A percentile compares a stretch with the other conserved stretches of the same genome.
Conservation (phyloP, 1,140 invertebrate genomes). For the Metopolophium dirhodum region DNA sequence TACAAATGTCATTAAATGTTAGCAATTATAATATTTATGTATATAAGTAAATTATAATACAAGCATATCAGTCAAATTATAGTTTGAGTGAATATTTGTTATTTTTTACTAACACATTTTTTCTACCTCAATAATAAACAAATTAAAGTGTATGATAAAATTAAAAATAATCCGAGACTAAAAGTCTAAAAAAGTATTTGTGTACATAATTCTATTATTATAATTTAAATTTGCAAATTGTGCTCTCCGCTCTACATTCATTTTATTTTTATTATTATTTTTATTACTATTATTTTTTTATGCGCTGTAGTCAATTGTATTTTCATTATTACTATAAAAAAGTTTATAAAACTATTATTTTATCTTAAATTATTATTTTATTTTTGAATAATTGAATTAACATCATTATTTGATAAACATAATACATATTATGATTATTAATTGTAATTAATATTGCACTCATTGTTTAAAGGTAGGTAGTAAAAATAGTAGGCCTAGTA, state of each 20-base stretch:
- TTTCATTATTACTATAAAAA: not conserved
- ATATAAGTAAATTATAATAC: not conserved
- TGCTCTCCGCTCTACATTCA: not conserved
- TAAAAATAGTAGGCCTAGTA: no score
- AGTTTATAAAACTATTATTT: not conserved
- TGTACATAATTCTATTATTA: not conserved
- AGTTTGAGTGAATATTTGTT: no score
- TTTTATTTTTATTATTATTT: not conserved
- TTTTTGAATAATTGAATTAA: no score
- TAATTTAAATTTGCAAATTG: not conserved
- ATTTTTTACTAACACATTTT: not conserved
- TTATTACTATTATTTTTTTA: not conserved
- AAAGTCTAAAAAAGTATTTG: not conserved
- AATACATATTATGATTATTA: no score
- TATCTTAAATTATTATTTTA: not conserved
- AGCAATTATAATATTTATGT: not conserved
- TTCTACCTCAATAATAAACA: not conserved
- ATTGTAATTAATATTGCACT: no score
- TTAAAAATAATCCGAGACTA: not conserved
- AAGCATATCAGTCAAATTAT: not conserved
- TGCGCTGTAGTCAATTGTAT: not conserved
- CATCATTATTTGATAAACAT: no score
- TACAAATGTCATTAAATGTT: not conserved
- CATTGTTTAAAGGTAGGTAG: no score
- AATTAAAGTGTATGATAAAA: not conserved